phyloP scores from a whole-genome alignment of 2,888 invertebrate species.

The Ectobius pallidus region DNA sequence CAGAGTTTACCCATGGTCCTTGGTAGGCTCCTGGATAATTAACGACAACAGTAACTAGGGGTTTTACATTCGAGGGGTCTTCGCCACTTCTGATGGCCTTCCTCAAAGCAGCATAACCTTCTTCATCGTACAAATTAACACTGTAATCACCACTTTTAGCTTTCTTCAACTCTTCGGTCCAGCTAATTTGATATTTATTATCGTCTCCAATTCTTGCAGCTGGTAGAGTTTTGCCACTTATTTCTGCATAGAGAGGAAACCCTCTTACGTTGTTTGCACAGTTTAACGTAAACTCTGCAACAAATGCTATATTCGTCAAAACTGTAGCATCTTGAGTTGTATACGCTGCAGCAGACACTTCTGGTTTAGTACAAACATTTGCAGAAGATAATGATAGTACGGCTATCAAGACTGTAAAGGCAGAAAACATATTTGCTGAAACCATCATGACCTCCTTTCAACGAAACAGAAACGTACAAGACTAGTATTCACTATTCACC shows the following conservation, averaged over 20 bases:
- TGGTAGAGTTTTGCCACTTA: constrained; percentile 83
- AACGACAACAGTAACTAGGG: constrained; percentile 73
- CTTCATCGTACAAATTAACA: constrained; percentile 88
- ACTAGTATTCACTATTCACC: no score
- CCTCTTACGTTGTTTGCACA: constrained; percentile 73
- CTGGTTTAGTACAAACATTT: constrained; percentile 50
- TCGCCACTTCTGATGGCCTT: constrained; percentile 81
- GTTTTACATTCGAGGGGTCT: constrained; percentile 67
- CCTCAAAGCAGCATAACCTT: constrained; percentile 84
- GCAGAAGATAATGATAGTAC: constrained; percentile 27
- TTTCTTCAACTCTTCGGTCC: constrained; percentile 87
- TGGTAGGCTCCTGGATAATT: constrained; percentile 82
- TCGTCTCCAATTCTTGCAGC: constrained; percentile 77
- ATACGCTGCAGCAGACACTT: constrained; percentile 79
- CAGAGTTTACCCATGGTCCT: constrained; percentile 92
- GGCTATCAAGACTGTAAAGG: no score
- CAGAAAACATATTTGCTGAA: background rate
- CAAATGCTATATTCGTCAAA: constrained; percentile 87
- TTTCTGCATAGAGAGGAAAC: constrained; percentile 85
- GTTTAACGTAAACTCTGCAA: constrained; percentile 86
- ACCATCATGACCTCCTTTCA: no score
- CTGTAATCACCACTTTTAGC: constrained; percentile 81
- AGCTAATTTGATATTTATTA: constrained; percentile 88
- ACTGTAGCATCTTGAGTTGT: constrained; percentile 93
- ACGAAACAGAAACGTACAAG: no score